phyloP scores from a whole-genome alignment of 2,113 vertebrate genomes.

The Esox niger region DNA sequence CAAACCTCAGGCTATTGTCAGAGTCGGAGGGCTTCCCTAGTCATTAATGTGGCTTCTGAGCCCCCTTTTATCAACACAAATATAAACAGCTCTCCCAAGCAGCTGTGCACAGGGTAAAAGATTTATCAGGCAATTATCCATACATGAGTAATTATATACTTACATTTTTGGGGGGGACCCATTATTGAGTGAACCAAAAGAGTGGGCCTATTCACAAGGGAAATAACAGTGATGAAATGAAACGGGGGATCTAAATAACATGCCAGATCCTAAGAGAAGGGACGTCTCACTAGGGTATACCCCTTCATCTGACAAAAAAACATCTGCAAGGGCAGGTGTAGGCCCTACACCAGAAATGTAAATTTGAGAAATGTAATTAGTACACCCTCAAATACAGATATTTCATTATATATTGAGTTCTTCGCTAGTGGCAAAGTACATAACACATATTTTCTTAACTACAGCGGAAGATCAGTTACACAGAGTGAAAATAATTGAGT shows the following conservation, averaged over 20 bases:
- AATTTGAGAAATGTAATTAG: no score
- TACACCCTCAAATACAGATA: no score
- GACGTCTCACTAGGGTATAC: no score
- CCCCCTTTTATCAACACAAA: conserved; percentile 49
- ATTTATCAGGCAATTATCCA: conserved; percentile 35
- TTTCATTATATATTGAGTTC: no score
- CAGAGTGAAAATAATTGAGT: no score
- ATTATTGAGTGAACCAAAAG: conserved; percentile 14
- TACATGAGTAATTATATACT: conserved; percentile 35
- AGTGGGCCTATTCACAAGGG: background rate
- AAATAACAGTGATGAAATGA: background rate
- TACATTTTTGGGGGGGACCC: conserved; percentile 19
- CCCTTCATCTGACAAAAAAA: no score
- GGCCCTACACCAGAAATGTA: no score
- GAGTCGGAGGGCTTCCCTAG: conserved; percentile 55
- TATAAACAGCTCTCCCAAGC: conserved; percentile 26
- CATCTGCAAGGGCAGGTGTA: no score
- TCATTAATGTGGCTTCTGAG: conserved; percentile 52
- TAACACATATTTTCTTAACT: no score
- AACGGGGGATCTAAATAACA: background rate
- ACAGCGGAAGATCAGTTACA: no score
- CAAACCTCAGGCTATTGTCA: conserved; percentile 36
- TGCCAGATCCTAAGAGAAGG: no score
- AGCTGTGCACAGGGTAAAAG: conserved; percentile 7
- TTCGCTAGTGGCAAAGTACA: no score